Percentiles rank a stretch among this genome's conserved stretches.
Evolutionary conservation across 2,888 invertebrate species (phyloP).

Genomic region (Isotomurus palustris): DNA sequence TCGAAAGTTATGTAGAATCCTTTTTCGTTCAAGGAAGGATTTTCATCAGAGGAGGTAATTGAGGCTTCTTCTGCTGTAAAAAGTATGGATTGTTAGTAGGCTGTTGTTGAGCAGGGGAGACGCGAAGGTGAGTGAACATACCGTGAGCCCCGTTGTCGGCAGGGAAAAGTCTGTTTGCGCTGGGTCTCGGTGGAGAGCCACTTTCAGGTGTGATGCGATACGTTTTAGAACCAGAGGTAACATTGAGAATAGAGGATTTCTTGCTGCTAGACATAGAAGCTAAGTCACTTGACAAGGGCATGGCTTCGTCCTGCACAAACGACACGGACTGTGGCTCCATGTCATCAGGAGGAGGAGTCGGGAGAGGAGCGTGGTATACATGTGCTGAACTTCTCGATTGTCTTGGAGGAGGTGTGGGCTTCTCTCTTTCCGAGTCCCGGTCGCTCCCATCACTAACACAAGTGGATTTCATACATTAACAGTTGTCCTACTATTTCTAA

Average conservation of each 20-base stretch:
- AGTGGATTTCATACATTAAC: too few relatives aligned
- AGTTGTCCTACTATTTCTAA: not conserved
- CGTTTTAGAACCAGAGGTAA: conserved; percentile 80
- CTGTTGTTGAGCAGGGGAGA: too few relatives aligned
- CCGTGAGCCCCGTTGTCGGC: conserved; percentile 24
- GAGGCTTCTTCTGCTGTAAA: conserved; percentile 27
- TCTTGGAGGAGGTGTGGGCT: conserved; percentile 44
- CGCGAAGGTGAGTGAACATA: not conserved
- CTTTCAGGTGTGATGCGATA: conserved; percentile 62
- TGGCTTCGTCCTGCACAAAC: conserved; percentile 53
- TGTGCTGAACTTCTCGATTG: conserved; percentile 48
- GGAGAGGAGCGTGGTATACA: conserved; percentile 58
- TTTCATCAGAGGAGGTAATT: conserved; percentile 36
- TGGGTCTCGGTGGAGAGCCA: conserved; percentile 50
- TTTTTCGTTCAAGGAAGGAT: conserved; percentile 45
- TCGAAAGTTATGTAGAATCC: conserved; percentile 90
- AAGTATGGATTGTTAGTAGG: not conserved
- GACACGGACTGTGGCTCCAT: conserved; percentile 93
- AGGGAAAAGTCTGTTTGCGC: conserved; percentile 60
- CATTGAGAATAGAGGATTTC: conserved; percentile 55
- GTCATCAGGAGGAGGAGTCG: conserved; percentile 69
- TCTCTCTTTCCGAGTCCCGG: conserved; percentile 23
- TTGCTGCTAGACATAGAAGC: conserved; percentile 34
- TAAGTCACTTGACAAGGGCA: conserved; percentile 37
- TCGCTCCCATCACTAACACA: conserved; percentile 25